Evolutionary conservation across 2,113 vertebrate genomes (phyloP).

Genomic region (Uria aalge): DNA sequence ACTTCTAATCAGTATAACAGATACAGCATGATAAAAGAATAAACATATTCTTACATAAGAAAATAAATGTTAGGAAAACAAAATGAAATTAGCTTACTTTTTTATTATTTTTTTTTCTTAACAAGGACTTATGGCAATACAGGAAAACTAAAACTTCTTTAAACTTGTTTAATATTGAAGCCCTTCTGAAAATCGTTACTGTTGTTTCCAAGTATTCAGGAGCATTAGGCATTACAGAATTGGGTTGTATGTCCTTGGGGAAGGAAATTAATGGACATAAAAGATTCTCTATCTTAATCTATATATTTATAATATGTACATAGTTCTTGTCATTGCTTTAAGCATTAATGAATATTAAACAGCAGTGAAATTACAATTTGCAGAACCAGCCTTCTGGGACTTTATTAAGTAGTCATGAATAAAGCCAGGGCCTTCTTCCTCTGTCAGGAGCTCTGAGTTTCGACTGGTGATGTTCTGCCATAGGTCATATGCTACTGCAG

Average conservation of each 20-base stretch:
- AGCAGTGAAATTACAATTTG: slow-evolving; percentile 38
- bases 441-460: not conserved
- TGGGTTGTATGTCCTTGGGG: slow-evolving; percentile 6
- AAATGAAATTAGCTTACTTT: not conserved
- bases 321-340: slow-evolving; percentile 43
- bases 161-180: slow-evolving; percentile 3
- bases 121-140: not conserved
- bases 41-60: not conserved
- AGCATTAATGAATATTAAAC: slow-evolving; percentile 53
- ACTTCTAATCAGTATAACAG: not conserved
- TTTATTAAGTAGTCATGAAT: not conserved
- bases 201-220: not conserved
- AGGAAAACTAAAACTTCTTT: not conserved
- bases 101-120: not conserved
- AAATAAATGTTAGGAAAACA: not conserved
- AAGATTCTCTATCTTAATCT: slow-evolving; percentile 42
- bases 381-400: not conserved
- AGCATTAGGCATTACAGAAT: not conserved
- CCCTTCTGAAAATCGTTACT: not conserved
- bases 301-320: slow-evolving; percentile 51
- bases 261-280: slow-evolving; percentile 41
- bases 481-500: not conserved
- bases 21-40: not conserved
- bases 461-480: fast-evolving
- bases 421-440: not conserved